phyloP scores from a whole-genome alignment of 2,888 invertebrate species.

The Caenorhabditis imperialis region DNA sequence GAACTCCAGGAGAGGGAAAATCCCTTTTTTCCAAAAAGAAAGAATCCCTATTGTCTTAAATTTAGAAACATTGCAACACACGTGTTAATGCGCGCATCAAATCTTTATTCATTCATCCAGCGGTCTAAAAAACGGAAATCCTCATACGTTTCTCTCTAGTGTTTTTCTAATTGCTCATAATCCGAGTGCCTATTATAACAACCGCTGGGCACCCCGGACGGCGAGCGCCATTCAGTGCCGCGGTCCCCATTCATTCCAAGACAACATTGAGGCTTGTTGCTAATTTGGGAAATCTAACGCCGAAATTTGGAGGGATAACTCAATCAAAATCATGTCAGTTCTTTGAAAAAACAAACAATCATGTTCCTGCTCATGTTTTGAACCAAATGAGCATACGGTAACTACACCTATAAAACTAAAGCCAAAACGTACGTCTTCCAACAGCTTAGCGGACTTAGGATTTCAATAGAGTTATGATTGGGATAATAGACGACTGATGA shows the following conservation, averaged over 20 bases:
- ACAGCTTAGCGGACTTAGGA: neutral
- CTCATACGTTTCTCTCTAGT: slow-evolving; percentile 5
- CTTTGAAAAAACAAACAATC: no score
- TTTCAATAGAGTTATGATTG: slow-evolving; percentile 16
- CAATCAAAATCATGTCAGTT: slow-evolving; percentile 31
- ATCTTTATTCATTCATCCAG: slow-evolving; percentile 1
- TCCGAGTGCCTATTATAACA: slow-evolving; percentile 23
- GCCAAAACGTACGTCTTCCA: neutral
- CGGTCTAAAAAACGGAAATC: no score
- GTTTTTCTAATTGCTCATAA: slow-evolving; percentile 39
- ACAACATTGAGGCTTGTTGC: slow-evolving; percentile 31
- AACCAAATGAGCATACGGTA: no score
- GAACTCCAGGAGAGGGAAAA: no score
- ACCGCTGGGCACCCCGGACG: slow-evolving; percentile 27
- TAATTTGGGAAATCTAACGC: slow-evolving; percentile 41
- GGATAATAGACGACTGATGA: slow-evolving; percentile 18
- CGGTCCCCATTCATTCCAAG: slow-evolving; percentile 27
- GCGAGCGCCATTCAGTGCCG: slow-evolving; percentile 29
- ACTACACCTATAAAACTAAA: slow-evolving; percentile 9
- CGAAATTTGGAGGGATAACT: slow-evolving; percentile 32
- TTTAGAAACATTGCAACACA: neutral
- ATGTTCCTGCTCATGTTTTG: no score
- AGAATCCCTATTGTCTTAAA: neutral
- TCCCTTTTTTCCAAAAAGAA: no score
- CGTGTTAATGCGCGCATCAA: slow-evolving; percentile 1